Conservation (phyloP, 2,113 vertebrate genomes). For the Illadopsis cleaveri region DNA sequence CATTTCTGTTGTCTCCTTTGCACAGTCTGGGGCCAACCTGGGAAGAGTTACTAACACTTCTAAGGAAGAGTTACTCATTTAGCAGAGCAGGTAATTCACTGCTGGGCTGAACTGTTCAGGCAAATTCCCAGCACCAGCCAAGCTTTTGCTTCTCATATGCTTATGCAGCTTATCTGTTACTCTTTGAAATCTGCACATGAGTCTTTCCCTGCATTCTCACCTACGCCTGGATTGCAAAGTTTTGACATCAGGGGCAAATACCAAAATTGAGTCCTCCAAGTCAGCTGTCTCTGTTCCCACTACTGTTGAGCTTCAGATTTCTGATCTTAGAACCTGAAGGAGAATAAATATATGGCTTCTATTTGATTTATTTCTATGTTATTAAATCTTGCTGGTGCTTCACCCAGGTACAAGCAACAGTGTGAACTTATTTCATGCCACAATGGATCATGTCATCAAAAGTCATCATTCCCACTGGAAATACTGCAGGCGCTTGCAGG, state of each 20-base stretch:
- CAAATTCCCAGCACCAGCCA: neutral
- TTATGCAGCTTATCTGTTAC: neutral
- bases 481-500: neutral
- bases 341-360: neutral
- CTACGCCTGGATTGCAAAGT: neutral
- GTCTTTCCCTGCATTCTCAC: neutral
- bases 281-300: neutral
- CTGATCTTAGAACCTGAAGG: neutral
- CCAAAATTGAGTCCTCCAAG: neutral
- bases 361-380: slow-evolving; percentile 21
- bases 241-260: neutral
- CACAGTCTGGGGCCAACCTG: neutral
- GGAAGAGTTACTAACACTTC: neutral
- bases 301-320: neutral
- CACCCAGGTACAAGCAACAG: neutral
- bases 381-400: slow-evolving; percentile 6
- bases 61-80: neutral
- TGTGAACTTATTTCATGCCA: slow-evolving; percentile 26
- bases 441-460: neutral
- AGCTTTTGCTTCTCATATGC: neutral
- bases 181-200: neutral
- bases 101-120: neutral
- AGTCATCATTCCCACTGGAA: neutral
- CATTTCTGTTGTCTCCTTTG: slow-evolving; percentile 1
- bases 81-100: neutral